Evolutionary conservation across 1,140 invertebrate species (phyloP).

Genomic region (Oncopeltus fasciatus): DNA sequence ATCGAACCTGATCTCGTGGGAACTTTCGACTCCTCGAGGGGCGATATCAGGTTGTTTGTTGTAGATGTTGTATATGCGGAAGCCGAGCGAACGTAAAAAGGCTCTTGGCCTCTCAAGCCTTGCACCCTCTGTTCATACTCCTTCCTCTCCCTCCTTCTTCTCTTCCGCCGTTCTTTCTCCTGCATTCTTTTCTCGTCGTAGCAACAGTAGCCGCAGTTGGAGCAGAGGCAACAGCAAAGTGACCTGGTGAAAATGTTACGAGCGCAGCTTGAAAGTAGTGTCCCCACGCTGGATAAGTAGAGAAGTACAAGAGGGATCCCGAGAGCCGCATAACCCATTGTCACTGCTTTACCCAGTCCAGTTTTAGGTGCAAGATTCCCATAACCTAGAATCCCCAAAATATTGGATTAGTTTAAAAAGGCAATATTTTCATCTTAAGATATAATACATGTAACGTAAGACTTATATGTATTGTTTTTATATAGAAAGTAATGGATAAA

Average conservation of each 20-base stretch:
- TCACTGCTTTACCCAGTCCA: constrained; percentile 64
- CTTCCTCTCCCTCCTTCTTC: constrained; percentile 57
- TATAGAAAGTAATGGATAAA: too few species aligned
- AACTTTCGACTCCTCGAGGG: constrained; percentile 12
- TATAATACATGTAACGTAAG: too few species aligned
- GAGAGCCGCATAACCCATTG: constrained; percentile 75
- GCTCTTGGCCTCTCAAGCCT: constrained; percentile 48
- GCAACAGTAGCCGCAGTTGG: constrained; percentile 71
- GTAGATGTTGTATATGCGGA: constrained; percentile 19
- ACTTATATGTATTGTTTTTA: too few species aligned
- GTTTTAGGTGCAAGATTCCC: constrained; percentile 68
- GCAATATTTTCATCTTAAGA: neutral
- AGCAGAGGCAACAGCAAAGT: constrained; percentile 66
- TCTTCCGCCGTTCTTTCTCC: constrained; percentile 60
- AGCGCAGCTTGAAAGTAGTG: constrained; percentile 67
- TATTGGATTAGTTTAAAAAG: neutral
- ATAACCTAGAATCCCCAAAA: constrained; percentile 47
- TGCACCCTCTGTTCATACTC: constrained; percentile 43
- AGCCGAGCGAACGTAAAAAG: constrained; percentile 51
- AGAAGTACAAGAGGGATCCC: constrained; percentile 84
- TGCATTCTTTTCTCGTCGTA: constrained; percentile 66
- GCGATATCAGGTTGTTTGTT: constrained; percentile 9
- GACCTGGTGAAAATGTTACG: constrained; percentile 72
- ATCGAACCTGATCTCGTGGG: constrained; percentile 23
- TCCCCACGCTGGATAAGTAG: constrained; percentile 69